phyloP scores from a whole-genome alignment of 1,140 invertebrate genomes.

The Drosophila neocordata region DNA sequence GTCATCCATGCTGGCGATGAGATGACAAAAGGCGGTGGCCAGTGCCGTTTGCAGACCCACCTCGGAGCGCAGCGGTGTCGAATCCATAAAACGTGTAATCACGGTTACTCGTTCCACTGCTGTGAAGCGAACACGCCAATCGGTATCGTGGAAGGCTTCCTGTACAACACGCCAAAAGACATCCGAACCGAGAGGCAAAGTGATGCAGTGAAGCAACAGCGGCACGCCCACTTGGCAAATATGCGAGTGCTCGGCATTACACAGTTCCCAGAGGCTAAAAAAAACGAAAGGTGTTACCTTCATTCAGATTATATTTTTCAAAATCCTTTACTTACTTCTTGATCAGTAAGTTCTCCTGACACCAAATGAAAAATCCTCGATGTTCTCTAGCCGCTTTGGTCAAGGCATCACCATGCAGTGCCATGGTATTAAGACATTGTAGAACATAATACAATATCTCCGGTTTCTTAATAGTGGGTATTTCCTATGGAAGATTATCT shows the following conservation, averaged over 20 bases:
- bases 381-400: constrained; percentile 94
- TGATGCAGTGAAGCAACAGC: constrained; percentile 96
- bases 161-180: constrained; percentile 97
- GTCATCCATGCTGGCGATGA: constrained; percentile 98
- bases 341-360: constrained; percentile 97
- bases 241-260: constrained; percentile 96
- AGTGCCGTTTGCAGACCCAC: constrained; percentile 95
- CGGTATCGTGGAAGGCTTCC: constrained; percentile 94
- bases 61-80: constrained; percentile 92
- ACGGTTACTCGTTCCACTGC: constrained; percentile 97
- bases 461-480: constrained; percentile 92
- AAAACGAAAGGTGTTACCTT: background rate
- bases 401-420: constrained; percentile 96
- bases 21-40: constrained; percentile 98
- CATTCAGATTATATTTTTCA: too few relatives aligned
- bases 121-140: constrained; percentile 95
- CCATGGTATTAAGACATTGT: constrained; percentile 95
- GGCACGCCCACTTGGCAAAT: constrained; percentile 95
- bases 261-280: constrained; percentile 94
- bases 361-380: constrained; percentile 98
- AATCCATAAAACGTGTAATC: constrained; percentile 96
- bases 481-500: constrained; percentile 84
- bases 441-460: constrained; percentile 97
- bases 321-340: too few relatives aligned
- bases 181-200: constrained; percentile 94